A percentile compares a stretch with the other conserved stretches of the same genome.
These are phyloP conservation scores for Tetranychus piercei DNA, from an alignment of 2,888 invertebrate species.

Conservation along the genomic window DNA sequence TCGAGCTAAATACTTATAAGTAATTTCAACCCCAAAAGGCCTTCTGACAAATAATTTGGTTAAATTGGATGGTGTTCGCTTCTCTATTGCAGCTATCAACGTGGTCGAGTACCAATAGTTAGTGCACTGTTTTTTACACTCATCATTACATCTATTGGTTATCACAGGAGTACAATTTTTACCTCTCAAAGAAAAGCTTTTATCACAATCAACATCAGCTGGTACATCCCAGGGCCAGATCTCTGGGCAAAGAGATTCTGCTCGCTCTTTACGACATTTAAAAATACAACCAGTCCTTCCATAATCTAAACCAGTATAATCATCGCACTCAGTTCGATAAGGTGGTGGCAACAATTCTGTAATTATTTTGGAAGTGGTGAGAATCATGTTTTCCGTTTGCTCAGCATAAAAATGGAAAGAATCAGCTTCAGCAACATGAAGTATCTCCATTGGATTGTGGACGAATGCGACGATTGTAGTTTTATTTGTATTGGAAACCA, in stretches of 20 bases:
- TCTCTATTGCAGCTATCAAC: neutral
- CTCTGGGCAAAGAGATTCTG: neutral
- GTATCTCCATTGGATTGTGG: slow-evolving; percentile 3
- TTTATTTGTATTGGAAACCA: neutral
- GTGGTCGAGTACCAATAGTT: slow-evolving; percentile 1
- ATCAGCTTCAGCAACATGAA: slow-evolving; percentile 2
- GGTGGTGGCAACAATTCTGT: neutral
- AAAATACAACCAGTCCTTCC: neutral
- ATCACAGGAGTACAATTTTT: neutral
- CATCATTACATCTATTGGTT: neutral
- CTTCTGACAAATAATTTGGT: neutral
- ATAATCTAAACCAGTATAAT: neutral
- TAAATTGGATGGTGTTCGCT: neutral
- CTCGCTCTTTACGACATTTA: neutral
- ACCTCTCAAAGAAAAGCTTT: neutral
- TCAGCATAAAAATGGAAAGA: neutral
- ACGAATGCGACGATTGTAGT: neutral
- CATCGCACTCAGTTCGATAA: slow-evolving; percentile 2
- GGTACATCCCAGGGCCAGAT: neutral
- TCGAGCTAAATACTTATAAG: slow-evolving; percentile 1
- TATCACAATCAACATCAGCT: neutral
- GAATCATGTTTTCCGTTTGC: neutral
- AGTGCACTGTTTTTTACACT: neutral
- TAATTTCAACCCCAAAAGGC: slow-evolving; percentile 2
- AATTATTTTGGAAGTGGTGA: neutral